phyloP scores from a whole-genome alignment of 2,888 invertebrate genomes.

The Argyra leucocephala region DNA sequence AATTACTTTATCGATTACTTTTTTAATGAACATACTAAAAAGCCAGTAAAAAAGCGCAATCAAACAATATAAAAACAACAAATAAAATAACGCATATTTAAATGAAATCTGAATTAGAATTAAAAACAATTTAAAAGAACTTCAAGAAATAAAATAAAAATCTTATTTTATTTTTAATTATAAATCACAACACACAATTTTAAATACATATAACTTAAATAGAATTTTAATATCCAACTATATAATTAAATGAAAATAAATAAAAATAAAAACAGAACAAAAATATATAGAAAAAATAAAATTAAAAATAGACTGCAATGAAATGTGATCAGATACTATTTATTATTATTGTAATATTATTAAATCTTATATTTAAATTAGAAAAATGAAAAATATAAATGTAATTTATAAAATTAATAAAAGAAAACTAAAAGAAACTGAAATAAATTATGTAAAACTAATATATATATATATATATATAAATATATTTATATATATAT shows the following conservation, averaged over 20 bases:
- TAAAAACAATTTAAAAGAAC: neutral
- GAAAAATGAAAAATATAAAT: conserved; percentile 15
- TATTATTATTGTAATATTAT: conserved; percentile 23
- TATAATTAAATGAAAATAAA: neutral
- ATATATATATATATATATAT: neutral
- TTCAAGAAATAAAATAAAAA: neutral
- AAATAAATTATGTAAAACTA: neutral
- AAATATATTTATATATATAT: conserved; percentile 1
- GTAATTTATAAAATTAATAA: conserved; percentile 18
- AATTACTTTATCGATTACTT: neutral
- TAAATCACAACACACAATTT: neutral
- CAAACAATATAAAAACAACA: neutral
- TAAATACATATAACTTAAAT: no score
- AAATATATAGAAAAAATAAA: conserved; percentile 13
- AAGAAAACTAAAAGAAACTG: conserved; percentile 9
- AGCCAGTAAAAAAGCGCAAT: neutral
- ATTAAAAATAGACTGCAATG: conserved; percentile 41
- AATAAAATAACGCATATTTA: neutral
- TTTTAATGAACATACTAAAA: neutral
- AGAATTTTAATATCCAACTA: neutral
- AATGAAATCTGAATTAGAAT: neutral
- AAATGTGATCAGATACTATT: conserved; percentile 45
- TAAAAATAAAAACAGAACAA: conserved; percentile 11
- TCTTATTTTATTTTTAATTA: neutral
- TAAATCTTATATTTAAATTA: conserved; percentile 6